These are phyloP conservation scores for Neolamprologus fasciatus DNA, from an alignment of 2,113 vertebrate genomes.

Conservation along the genomic window DNA sequence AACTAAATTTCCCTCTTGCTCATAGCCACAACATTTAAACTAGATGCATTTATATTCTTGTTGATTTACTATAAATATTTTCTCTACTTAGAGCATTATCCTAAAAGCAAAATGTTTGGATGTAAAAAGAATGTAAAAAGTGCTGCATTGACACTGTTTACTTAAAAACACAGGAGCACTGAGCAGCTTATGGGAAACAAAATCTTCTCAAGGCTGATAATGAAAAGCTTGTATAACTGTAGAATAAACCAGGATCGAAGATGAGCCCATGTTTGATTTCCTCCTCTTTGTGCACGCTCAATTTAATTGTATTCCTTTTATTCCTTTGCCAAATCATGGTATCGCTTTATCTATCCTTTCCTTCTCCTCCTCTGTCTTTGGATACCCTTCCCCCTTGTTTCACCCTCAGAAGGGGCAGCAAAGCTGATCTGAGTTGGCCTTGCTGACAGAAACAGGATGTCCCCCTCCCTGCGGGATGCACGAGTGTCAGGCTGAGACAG, in stretches of 20 bases:
- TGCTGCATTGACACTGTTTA: conserved; percentile 15
- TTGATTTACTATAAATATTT: background rate
- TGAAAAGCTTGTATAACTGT: background rate
- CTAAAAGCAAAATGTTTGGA: conserved; percentile 32
- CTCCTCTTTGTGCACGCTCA: background rate
- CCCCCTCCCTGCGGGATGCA: conserved; percentile 33
- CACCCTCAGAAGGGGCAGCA: background rate
- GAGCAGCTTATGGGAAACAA: background rate
- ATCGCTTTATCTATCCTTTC: background rate
- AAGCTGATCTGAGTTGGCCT: background rate
- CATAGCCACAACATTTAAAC: background rate
- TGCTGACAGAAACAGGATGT: conserved; percentile 55
- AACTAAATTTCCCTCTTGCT: background rate
- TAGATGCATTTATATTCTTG: background rate
- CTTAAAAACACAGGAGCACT: background rate
- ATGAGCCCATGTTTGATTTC: background rate
- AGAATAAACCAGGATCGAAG: background rate
- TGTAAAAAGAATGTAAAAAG: conserved; percentile 4
- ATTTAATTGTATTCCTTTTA: background rate
- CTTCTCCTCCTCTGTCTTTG: background rate
- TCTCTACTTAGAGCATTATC: background rate
- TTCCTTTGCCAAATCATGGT: background rate
- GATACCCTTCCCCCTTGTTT: background rate
- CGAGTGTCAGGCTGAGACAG: conserved; percentile 17
- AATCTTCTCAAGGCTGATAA: background rate